Percentiles rank a stretch among this genome's conserved stretches.
These are phyloP conservation scores for Mycetomoellerius zeteki DNA, from an alignment of 1,140 invertebrate genomes.

Conservation along the genomic window DNA sequence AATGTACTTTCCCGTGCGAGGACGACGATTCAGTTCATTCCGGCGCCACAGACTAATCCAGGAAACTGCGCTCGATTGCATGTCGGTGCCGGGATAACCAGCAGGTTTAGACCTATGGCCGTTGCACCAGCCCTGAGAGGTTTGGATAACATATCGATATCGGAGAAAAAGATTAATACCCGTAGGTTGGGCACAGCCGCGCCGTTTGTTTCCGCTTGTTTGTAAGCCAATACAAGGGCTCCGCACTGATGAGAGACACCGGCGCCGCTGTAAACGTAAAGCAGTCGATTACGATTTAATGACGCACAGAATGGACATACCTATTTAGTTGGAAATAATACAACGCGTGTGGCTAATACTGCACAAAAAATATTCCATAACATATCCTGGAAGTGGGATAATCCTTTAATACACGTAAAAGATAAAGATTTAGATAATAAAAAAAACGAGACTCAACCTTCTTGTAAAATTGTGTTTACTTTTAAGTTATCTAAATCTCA, in stretches of 20 bases:
- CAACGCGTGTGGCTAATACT: no score
- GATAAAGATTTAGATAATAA: no score
- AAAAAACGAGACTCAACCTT: neutral
- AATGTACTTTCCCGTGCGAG: conserved; percentile 29
- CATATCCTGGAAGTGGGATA: neutral
- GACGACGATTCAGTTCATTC: conserved; percentile 58
- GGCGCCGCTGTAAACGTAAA: conserved; percentile 22
- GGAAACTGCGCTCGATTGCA: conserved; percentile 65
- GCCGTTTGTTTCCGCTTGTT: conserved; percentile 68
- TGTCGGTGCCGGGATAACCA: conserved; percentile 60
- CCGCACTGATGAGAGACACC: conserved; percentile 40
- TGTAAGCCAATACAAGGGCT: conserved; percentile 47
- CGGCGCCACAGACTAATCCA: conserved; percentile 76
- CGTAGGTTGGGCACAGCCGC: conserved; percentile 45
- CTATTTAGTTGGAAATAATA: conserved; percentile 30
- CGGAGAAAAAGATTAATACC: conserved; percentile 79
- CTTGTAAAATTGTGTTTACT: neutral
- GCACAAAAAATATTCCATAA: neutral
- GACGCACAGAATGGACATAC: neutral
- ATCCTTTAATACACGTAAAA: neutral
- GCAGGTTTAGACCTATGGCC: conserved; percentile 44
- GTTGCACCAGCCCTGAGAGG: conserved; percentile 71
- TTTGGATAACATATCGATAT: conserved; percentile 79
- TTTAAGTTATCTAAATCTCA: neutral
- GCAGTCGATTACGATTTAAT: conserved; percentile 37